Conservation (phyloP, 2,113 vertebrate species). For the Perca fluviatilis region DNA sequence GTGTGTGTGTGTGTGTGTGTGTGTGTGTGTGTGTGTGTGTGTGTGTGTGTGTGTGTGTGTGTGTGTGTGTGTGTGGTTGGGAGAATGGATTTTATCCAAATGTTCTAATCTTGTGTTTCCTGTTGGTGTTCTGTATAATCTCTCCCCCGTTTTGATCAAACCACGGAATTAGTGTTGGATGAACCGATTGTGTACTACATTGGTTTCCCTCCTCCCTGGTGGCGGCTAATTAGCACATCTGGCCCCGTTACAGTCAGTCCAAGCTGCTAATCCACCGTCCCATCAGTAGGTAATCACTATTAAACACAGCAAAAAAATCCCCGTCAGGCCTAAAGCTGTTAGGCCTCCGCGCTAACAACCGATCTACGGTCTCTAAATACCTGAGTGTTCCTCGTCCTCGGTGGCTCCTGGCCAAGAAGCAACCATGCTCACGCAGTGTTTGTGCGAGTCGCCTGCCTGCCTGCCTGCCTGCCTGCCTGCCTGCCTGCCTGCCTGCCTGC, state of each 20-base stretch:
- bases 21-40: slow-evolving; percentile 17
- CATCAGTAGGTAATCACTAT: slow-evolving; percentile 43
- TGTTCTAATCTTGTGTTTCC: slow-evolving; percentile 8
- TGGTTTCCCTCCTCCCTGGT: slow-evolving; percentile 18
- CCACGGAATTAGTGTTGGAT: slow-evolving; percentile 17
- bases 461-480: slow-evolving; percentile 11
- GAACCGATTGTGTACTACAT: slow-evolving; percentile 40
- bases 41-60: slow-evolving; percentile 11
- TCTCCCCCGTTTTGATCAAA: slow-evolving; percentile 35
- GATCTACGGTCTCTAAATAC: slow-evolving; percentile 40
- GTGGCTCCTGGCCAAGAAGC: slow-evolving; percentile 43
- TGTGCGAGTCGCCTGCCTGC: slow-evolving; percentile 27
- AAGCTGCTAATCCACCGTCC: slow-evolving; percentile 37
- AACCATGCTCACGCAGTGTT: slow-evolving; percentile 32
- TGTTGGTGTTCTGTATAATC: slow-evolving; percentile 3
- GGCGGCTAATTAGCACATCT: slow-evolving; percentile 57
- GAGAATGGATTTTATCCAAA: not conserved
- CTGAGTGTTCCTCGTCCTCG: slow-evolving; percentile 34
- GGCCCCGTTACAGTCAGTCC: slow-evolving; percentile 28
- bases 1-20: slow-evolving; percentile 10
- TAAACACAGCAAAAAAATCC: slow-evolving; percentile 47
- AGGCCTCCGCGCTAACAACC: slow-evolving; percentile 24
- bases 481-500: slow-evolving; percentile 22
- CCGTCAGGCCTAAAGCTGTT: slow-evolving; percentile 25
- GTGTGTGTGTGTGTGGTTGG: slow-evolving; percentile 6